Evolutionary conservation across 2,797 vertebrate genomes (phyloP), one percentile per base, ranked within the genome.

Genomic region (Paguma larvata): DNA sequence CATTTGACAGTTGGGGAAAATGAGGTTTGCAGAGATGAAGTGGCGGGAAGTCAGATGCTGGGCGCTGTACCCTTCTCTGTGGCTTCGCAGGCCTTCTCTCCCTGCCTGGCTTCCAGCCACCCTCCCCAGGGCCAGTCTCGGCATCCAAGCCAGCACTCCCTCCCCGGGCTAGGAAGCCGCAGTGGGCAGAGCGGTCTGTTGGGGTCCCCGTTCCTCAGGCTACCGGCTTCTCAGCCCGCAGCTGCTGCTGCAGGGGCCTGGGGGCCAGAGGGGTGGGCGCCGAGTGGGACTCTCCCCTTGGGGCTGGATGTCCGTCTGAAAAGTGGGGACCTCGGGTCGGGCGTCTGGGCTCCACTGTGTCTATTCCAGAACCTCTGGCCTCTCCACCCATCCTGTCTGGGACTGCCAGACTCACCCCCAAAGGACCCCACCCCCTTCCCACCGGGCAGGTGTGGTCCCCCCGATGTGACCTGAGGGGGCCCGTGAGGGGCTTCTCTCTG

Each of bases 141-240:
- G 0, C n/a, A 27, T 83, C 34, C 6, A 0, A 41, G 32, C 6
- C 38, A 6, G n/a, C 15, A 9, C 75, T 19, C 46, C 32, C 30
- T 63, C 48, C 46, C 92, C 89, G 67, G 21, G 56, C 56, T 98
- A 59, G 95, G 92, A 96, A 87, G 48, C 70, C 95, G 90, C 98
- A 95, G 97, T 84, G 41, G 98, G 89, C 77, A 98, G 96, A 89
- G 97, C 91, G 95, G 95, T 87, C 88, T 41, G 92, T 14, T 56
- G 53, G 10, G 4, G 59, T 23, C 11, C 25, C 25, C 27, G 25
- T 27, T 25, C 59, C 59, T 27, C 59, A 11, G 59, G 59, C 19
- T 0, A 6, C 25, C 12, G 59, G 25, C 25, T 10, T 62, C 59
- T 62, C 53, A 62, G 59, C 4, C 59, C 25, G 3, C 25, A 56